Percentiles rank a stretch among this genome's conserved stretches.
These are phyloP conservation scores for Lottia gigantea DNA, from an alignment of 2,888 invertebrate genomes.

Conservation along the genomic window DNA sequence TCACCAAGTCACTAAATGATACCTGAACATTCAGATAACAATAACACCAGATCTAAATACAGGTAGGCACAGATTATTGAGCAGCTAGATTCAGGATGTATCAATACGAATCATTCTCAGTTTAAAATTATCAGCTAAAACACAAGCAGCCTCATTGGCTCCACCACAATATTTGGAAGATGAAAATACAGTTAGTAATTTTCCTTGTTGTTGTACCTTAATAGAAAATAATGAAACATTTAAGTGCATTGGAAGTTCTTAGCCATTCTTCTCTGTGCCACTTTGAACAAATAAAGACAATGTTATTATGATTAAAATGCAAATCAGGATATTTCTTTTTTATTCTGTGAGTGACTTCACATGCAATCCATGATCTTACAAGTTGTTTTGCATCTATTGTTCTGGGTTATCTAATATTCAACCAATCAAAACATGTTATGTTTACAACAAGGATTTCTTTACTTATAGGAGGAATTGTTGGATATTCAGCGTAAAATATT, in stretches of 20 bases:
- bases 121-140: slow-evolving; percentile 76
- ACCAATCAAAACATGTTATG: too few species aligned
- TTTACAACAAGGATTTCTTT: too few species aligned
- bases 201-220: slow-evolving; percentile 78
- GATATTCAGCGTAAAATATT: too few species aligned
- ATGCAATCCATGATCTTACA: too few species aligned
- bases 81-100: slow-evolving; percentile 62
- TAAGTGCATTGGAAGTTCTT: background rate
- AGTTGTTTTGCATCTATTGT: too few species aligned
- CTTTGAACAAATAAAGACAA: background rate
- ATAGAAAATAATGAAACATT: slow-evolving; percentile 18
- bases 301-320: too few species aligned
- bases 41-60: background rate
- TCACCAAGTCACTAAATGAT: too few species aligned
- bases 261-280: background rate
- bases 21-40: too few species aligned
- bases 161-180: slow-evolving; percentile 81
- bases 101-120: slow-evolving; percentile 76
- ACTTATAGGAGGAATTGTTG: too few species aligned
- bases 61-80: background rate
- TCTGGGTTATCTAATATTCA: too few species aligned
- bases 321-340: too few species aligned
- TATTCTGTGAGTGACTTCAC: too few species aligned
- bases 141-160: slow-evolving; percentile 79
- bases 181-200: slow-evolving; percentile 80